A percentile compares a stretch with the other conserved stretches of the same genome.
phyloP scores from a whole-genome alignment of 2,888 invertebrate genomes.

The Eretmocerus hayati region DNA sequence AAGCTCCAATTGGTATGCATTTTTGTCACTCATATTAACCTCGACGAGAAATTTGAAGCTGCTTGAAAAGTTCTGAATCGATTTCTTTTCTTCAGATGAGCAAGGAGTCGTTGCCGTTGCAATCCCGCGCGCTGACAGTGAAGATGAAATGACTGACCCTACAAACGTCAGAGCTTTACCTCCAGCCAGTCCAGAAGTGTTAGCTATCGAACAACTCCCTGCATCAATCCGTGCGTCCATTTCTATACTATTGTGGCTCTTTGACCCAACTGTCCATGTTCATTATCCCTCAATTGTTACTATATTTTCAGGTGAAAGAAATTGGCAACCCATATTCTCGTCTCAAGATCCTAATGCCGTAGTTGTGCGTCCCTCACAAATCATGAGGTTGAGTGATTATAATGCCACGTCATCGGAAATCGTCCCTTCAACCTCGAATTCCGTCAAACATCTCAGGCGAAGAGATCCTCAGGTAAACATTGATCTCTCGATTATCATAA shows the following conservation, averaged over 20 bases:
- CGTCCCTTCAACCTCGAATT: slow-evolving; percentile 42
- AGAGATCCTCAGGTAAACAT: slow-evolving; percentile 37
- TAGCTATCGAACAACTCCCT: slow-evolving; percentile 36
- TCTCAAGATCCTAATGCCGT: no score
- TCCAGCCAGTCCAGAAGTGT: slow-evolving; percentile 33
- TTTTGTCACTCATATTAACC: neutral
- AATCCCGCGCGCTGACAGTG: slow-evolving; percentile 33
- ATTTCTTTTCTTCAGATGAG: neutral
- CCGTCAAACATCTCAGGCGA: slow-evolving; percentile 36
- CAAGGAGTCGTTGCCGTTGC: slow-evolving; percentile 37
- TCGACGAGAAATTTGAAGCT: neutral
- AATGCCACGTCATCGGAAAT: slow-evolving; percentile 34
- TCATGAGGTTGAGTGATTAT: no score
- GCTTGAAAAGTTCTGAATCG: slow-evolving; percentile 1
- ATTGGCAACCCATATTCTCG: no score
- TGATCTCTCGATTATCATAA: no score
- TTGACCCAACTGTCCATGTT: neutral
- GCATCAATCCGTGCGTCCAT: slow-evolving; percentile 34
- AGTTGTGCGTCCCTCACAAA: no score
- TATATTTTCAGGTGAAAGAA: no score
- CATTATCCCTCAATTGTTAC: no score
- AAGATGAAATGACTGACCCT: slow-evolving; percentile 31
- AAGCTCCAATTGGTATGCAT: slow-evolving; percentile 30
- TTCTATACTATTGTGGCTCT: neutral
- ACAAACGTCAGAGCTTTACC: slow-evolving; percentile 34